Conservation (phyloP, 2,888 invertebrate species). For the Cordylochernes scorpioides region DNA sequence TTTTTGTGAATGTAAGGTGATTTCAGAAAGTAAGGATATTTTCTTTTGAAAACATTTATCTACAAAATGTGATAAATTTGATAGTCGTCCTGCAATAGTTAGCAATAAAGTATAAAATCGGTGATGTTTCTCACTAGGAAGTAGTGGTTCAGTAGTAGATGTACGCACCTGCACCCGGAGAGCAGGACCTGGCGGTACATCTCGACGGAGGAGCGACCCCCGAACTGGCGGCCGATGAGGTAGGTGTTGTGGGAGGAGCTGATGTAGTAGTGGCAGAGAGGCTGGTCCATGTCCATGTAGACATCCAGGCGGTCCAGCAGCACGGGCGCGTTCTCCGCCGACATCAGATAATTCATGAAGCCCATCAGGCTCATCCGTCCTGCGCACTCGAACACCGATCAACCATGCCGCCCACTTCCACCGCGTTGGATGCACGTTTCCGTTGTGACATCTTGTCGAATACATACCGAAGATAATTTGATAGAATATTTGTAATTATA, state of each 20-base stretch:
- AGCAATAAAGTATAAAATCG: too few relatives aligned
- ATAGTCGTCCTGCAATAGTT: too few relatives aligned
- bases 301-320: conserved; percentile 90
- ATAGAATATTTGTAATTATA: background rate
- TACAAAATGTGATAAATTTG: too few relatives aligned
- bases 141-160: too few relatives aligned
- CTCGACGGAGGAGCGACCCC: conserved; percentile 84
- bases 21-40: too few relatives aligned
- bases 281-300: conserved; percentile 81
- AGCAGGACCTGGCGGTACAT: conserved; percentile 93
- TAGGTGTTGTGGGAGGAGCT: conserved; percentile 95
- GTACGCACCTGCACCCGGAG: conserved; percentile 92
- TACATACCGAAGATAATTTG: background rate
- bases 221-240: conserved; percentile 78
- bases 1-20: too few relatives aligned
- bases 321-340: conserved; percentile 97
- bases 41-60: too few relatives aligned
- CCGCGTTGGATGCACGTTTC: too few relatives aligned
- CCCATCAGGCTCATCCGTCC: conserved; percentile 22
- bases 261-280: conserved; percentile 90
- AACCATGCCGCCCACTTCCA: too few relatives aligned
- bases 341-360: conserved; percentile 91
- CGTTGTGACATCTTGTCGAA: too few relatives aligned
- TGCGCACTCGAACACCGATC: too few relatives aligned
- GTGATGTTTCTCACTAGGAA: too few relatives aligned